phyloP scores from a whole-genome alignment of 2,888 invertebrate genomes.

The Aphidoletes aphidimyza region DNA sequence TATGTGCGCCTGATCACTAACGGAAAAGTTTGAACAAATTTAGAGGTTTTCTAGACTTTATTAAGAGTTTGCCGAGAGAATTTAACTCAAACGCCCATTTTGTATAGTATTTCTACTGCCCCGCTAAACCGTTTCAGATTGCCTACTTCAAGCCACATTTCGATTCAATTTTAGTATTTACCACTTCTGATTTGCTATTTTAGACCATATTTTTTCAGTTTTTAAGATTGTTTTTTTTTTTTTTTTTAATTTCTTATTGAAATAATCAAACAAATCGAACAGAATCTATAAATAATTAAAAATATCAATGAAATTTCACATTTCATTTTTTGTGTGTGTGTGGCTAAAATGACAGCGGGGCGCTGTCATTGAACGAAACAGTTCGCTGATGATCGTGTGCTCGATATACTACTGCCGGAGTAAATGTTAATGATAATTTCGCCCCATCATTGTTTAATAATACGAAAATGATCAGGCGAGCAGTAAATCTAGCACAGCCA shows the following conservation, averaged over 20 bases:
- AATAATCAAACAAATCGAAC: too few species aligned
- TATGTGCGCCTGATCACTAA: neutral
- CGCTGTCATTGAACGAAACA: too few species aligned
- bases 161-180: too few species aligned
- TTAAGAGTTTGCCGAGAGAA: neutral
- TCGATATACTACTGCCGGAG: neutral
- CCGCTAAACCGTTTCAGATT: too few species aligned
- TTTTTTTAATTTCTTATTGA: too few species aligned
- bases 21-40: constrained; percentile 35
- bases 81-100: neutral
- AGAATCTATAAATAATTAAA: too few species aligned
- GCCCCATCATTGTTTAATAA: constrained; percentile 51
- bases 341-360: neutral
- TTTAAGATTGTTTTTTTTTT: too few species aligned
- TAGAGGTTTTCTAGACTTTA: neutral
- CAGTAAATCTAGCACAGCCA: constrained; percentile 59
- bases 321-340: too few species aligned
- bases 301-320: too few species aligned
- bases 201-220: too few species aligned
- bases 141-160: too few species aligned
- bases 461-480: constrained; percentile 62
- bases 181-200: too few species aligned
- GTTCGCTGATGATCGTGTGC: neutral
- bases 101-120: neutral
- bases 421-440: constrained; percentile 18